Conservation (phyloP, 2,113 vertebrate species). For the Malurus melanocephalus region DNA sequence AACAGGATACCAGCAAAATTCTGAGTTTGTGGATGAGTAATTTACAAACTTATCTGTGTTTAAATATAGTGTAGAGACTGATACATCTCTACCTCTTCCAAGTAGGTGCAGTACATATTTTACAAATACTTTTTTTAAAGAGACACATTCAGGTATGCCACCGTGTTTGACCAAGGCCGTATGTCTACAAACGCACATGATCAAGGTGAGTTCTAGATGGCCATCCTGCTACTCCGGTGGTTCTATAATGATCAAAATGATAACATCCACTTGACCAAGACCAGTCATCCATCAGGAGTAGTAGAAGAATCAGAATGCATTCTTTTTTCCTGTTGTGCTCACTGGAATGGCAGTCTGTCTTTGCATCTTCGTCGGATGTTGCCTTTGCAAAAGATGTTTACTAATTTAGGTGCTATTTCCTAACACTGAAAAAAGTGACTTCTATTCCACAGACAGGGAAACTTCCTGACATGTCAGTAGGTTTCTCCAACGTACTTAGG, state of each 20-base stretch:
- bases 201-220: not conserved
- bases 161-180: not conserved
- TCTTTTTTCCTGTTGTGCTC: not conserved
- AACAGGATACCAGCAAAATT: not conserved
- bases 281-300: not conserved
- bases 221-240: not conserved
- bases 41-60: not conserved
- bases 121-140: not conserved
- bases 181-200: not conserved
- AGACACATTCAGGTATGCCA: not conserved
- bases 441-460: not conserved
- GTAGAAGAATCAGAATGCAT: not conserved
- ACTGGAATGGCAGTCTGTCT: too few species aligned
- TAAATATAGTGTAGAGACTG: not conserved
- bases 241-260: not conserved
- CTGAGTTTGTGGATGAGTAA: not conserved
- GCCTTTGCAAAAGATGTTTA: not conserved
- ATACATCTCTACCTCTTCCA: not conserved
- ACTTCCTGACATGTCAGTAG: not conserved
- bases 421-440: not conserved
- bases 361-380: not conserved
- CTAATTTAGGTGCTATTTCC: not conserved
- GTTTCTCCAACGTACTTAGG: not conserved
- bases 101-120: not conserved
- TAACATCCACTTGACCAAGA: not conserved